A percentile compares a stretch with the other conserved stretches of the same genome.
These are phyloP conservation scores for Lymantria monacha DNA, from an alignment of 2,888 invertebrate genomes.

Conservation along the genomic window DNA sequence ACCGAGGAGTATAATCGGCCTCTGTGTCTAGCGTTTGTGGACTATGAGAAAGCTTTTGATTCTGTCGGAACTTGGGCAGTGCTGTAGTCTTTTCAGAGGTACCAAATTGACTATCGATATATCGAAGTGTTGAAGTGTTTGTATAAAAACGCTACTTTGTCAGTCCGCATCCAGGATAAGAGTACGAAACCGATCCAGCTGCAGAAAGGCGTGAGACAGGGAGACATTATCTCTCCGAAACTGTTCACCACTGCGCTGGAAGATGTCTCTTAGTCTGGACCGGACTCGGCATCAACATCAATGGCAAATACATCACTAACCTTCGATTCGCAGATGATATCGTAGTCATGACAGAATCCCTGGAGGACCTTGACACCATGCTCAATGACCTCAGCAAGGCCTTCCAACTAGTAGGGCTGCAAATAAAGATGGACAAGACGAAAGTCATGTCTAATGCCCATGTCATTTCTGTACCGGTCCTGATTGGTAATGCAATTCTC, in stretches of 20 bases:
- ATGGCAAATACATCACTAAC: background rate
- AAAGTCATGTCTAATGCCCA: background rate
- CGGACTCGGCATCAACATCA: background rate
- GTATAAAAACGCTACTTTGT: background rate
- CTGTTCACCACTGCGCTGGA: slow-evolving; percentile 14
- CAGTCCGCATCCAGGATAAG: background rate
- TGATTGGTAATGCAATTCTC: background rate
- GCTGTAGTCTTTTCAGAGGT: no score
- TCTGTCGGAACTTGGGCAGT: no score
- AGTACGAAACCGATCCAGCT: background rate
- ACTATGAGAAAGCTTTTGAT: no score
- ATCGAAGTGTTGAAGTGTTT: background rate
- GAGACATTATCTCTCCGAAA: slow-evolving; percentile 17
- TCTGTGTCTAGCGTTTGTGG: no score
- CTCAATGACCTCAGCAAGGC: background rate
- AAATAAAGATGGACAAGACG: background rate
- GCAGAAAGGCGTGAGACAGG: slow-evolving; percentile 12
- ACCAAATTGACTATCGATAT: background rate
- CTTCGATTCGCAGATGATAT: background rate
- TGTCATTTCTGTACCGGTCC: background rate
- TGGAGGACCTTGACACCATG: background rate
- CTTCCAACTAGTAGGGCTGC: background rate
- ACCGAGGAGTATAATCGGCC: no score
- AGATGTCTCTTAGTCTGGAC: slow-evolving; percentile 5
- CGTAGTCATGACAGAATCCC: background rate